A percentile compares a stretch with the other conserved stretches of the same genome.
phyloP scores from a whole-genome alignment of 92 coral and sea anemone genomes.

The Hydrozoanthus gracilis region DNA sequence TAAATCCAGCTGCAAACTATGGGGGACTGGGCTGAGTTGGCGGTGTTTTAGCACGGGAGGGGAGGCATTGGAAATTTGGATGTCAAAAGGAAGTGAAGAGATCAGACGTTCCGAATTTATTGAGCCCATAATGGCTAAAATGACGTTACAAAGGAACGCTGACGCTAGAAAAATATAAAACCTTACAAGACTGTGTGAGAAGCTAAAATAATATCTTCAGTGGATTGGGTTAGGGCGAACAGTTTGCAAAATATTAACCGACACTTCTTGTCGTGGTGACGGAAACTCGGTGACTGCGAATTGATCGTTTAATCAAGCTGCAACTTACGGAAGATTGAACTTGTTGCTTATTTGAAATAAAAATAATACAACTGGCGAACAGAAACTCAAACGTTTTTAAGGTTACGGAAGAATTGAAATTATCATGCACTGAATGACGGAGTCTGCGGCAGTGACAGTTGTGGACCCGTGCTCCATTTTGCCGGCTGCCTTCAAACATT shows the following conservation, averaged over 20 bases:
- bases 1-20: neutral
- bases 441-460: neutral
- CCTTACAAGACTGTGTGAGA: neutral
- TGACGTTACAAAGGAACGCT: slow-evolving; percentile 2
- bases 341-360: slow-evolving; percentile 22
- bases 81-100: slow-evolving; percentile 43
- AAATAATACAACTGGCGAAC: slow-evolving; percentile 1
- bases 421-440: slow-evolving; percentile 7
- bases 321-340: slow-evolving; percentile 6
- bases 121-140: slow-evolving; percentile 5
- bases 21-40: slow-evolving; percentile 39
- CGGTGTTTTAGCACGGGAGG: neutral
- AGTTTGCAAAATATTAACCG: slow-evolving; percentile 7
- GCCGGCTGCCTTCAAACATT: slow-evolving; percentile 30
- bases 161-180: slow-evolving; percentile 1
- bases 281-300: slow-evolving; percentile 2
- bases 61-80: slow-evolving; percentile 26
- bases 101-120: slow-evolving; percentile 31
- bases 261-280: neutral
- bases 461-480: slow-evolving; percentile 22
- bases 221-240: slow-evolving; percentile 7
- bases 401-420: slow-evolving; percentile 24
- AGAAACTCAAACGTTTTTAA: neutral
- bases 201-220: neutral
- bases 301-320: slow-evolving; percentile 15